Conservation (phyloP, 1,140 invertebrate genomes). For the Drosophila fuyamai region DNA sequence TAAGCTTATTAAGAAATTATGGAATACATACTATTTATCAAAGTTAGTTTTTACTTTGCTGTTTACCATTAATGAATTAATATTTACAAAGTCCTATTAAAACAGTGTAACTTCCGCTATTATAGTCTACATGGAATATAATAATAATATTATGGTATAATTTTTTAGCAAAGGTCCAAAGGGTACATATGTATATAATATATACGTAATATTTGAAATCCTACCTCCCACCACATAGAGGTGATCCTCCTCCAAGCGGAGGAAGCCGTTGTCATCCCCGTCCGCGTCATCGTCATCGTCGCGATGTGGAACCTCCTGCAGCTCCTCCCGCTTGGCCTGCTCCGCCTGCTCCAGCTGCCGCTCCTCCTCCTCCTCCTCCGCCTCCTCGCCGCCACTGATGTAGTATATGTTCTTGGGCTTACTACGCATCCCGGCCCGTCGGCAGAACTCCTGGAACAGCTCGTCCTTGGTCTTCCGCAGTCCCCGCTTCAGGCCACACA, state of each 20-base stretch:
- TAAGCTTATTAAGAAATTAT: no score
- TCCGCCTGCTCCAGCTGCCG: background rate
- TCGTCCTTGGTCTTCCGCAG: constrained; percentile 82
- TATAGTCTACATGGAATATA: no score
- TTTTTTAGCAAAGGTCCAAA: no score
- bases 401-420: constrained; percentile 82
- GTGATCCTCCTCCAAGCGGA: constrained; percentile 69
- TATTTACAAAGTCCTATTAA: no score
- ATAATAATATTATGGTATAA: no score
- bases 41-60: no score
- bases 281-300: constrained; percentile 47
- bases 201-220: background rate
- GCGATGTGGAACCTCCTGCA: background rate
- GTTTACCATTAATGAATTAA: no score
- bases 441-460: constrained; percentile 80
- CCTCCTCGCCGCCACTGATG: constrained; percentile 62
- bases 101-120: no score
- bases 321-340: constrained; percentile 1
- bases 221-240: constrained; percentile 72
- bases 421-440: constrained; percentile 68
- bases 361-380: constrained; percentile 7
- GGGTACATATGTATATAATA: no score
- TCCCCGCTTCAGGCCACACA: constrained; percentile 74
- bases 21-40: no score
- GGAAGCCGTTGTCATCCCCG: constrained; percentile 68